Conservation (phyloP, 2,797 vertebrate species). For the Pogoniulus pusillus region DNA sequence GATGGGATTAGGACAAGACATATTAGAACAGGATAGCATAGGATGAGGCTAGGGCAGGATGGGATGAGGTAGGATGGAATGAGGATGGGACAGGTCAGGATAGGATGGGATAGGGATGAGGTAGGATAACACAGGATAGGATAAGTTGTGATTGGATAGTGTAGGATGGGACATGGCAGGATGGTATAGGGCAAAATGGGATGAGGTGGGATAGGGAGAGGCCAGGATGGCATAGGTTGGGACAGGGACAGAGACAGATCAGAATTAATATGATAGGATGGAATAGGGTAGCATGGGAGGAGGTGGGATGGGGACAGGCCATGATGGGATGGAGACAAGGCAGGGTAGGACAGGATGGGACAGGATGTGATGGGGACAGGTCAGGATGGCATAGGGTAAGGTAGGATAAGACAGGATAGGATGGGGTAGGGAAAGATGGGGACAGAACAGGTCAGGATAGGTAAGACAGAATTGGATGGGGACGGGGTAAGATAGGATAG, state of each 20-base stretch:
- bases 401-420: background rate
- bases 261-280: background rate
- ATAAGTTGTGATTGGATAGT: no score
- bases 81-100: background rate
- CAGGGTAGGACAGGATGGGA: background rate
- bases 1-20: no score
- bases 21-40: background rate
- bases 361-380: background rate
- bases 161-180: background rate
- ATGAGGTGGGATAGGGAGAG: background rate
- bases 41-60: background rate
- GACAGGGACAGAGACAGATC: no score
- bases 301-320: background rate
- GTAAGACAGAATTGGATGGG: background rate
- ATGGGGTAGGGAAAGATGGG: background rate
- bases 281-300: no score
- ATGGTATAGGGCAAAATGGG: background rate
- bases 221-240: background rate
- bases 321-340: background rate
- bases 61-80: no score
- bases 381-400: background rate
- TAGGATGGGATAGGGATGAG: background rate
- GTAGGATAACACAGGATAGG: background rate
- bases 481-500: background rate
- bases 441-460: background rate